phyloP scores from a whole-genome alignment of 2,888 invertebrate species.

The Eucriotettix oculatus region DNA sequence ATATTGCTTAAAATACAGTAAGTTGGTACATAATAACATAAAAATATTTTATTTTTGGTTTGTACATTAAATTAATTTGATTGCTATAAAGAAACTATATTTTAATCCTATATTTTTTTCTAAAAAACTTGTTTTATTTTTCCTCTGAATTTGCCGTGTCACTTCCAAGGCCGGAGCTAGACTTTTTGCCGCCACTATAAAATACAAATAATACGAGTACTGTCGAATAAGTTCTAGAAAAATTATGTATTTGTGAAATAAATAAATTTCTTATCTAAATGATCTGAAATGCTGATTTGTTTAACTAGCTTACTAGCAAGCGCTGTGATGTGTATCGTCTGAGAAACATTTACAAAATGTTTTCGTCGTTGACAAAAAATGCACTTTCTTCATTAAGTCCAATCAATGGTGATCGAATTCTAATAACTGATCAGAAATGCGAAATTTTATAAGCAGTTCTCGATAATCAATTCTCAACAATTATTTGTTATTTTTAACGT shows the following conservation, averaged over 20 bases:
- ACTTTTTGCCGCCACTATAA: too few relatives aligned
- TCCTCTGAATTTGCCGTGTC: too few relatives aligned
- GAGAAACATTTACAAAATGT: background rate
- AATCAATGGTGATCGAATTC: background rate
- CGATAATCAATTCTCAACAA: background rate
- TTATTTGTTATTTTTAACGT: background rate
- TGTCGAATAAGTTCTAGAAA: too few relatives aligned
- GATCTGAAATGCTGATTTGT: too few relatives aligned
- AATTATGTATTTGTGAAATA: too few relatives aligned
- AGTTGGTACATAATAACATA: background rate
- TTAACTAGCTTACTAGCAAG: too few relatives aligned
- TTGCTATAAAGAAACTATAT: background rate
- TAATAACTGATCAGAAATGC: background rate
- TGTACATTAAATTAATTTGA: background rate
- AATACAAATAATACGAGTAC: too few relatives aligned
- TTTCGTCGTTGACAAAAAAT: background rate
- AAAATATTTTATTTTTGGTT: background rate
- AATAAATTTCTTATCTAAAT: too few relatives aligned
- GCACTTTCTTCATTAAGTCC: background rate
- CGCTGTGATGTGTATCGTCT: background rate
- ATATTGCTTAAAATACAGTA: too few relatives aligned
- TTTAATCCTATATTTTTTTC: background rate
- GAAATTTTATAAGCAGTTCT: background rate
- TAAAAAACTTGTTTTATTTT: too few relatives aligned
- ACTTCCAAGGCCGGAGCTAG: too few relatives aligned